A percentile compares a stretch with the other conserved stretches of the same genome.
phyloP scores from a whole-genome alignment of 2,888 invertebrate species.

The Scelioninae gen. 2 region DNA sequence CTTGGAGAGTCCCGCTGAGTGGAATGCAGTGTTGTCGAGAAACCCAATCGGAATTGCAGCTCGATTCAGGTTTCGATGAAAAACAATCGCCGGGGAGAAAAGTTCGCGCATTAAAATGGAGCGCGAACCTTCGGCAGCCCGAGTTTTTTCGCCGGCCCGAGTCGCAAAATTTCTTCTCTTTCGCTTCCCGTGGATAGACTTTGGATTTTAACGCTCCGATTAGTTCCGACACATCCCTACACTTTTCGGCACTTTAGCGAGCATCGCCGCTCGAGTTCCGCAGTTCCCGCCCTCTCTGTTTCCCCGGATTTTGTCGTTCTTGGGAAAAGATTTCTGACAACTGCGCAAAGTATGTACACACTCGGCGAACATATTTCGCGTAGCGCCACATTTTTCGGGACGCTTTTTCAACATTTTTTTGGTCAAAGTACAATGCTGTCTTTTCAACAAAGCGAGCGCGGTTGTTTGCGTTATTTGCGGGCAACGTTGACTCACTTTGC shows the following conservation, averaged over 20 bases:
- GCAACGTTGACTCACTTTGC: too few species aligned
- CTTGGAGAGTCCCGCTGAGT: constrained; percentile 52
- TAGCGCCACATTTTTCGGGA: constrained; percentile 23
- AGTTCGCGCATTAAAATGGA: constrained; percentile 36
- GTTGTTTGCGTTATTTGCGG: too few species aligned
- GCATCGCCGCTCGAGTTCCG: constrained; percentile 31
- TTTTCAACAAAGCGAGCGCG: too few species aligned
- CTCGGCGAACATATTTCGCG: constrained; percentile 30
- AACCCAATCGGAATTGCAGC: constrained; percentile 44
- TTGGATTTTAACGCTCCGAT: constrained; percentile 70
- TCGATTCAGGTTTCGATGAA: constrained; percentile 49
- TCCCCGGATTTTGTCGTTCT: constrained; percentile 36
- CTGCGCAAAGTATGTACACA: constrained; percentile 41
- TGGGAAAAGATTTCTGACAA: constrained; percentile 44
- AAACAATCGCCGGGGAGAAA: constrained; percentile 35
- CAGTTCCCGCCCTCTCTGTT: constrained; percentile 25
- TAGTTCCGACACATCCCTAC: constrained; percentile 63
- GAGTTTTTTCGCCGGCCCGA: background rate
- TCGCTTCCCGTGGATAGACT: constrained; percentile 37
- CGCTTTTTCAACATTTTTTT: constrained; percentile 32
- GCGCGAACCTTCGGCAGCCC: constrained; percentile 27
- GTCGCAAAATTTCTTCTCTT: constrained; percentile 44
- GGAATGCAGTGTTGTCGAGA: constrained; percentile 52
- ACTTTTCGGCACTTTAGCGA: constrained; percentile 59
- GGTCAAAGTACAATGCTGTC: background rate